Percentiles rank a stretch among this genome's conserved stretches.
phyloP scores from a whole-genome alignment of 2,797 vertebrate species.

The Scomberomorus guttatus region DNA sequence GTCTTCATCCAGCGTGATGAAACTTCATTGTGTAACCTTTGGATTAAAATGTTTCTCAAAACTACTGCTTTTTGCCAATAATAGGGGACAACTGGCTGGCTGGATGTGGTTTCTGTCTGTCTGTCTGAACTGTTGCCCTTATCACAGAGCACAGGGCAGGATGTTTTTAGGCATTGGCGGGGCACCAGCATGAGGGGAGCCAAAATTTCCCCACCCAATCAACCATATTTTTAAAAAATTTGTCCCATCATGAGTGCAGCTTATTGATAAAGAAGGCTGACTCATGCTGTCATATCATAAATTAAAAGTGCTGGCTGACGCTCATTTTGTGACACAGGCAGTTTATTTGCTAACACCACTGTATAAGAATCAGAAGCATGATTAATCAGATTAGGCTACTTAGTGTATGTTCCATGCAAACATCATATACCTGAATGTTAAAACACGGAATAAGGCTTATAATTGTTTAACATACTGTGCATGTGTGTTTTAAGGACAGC shows the following conservation, averaged over 20 bases:
- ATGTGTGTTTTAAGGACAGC: conserved; percentile 18
- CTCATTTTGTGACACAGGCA: too few species aligned
- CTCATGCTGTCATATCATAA: too few species aligned
- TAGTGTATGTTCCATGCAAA: too few species aligned
- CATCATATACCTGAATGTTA: too few species aligned
- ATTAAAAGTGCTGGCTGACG: too few species aligned
- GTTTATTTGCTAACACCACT: too few species aligned
- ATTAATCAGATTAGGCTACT: too few species aligned
- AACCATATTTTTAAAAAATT: too few species aligned
- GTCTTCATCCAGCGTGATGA: conserved; percentile 39
- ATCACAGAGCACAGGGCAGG: conserved; percentile 11
- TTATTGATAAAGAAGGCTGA: not conserved
- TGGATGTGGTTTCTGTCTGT: not conserved
- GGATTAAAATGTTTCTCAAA: conserved; percentile 32
- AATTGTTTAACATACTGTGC: too few species aligned
- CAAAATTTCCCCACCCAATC: not conserved
- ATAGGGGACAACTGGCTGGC: not conserved
- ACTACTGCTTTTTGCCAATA: conserved; percentile 23
- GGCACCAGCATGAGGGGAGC: not conserved
- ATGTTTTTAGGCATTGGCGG: not conserved
- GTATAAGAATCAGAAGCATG: too few species aligned
- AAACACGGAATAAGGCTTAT: too few species aligned
- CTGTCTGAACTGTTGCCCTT: conserved; percentile 15
- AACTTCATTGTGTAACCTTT: conserved; percentile 27
- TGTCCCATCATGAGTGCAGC: not conserved